phyloP scores from a whole-genome alignment of 2,888 invertebrate species.

The Allophyes oxyacanthae region DNA sequence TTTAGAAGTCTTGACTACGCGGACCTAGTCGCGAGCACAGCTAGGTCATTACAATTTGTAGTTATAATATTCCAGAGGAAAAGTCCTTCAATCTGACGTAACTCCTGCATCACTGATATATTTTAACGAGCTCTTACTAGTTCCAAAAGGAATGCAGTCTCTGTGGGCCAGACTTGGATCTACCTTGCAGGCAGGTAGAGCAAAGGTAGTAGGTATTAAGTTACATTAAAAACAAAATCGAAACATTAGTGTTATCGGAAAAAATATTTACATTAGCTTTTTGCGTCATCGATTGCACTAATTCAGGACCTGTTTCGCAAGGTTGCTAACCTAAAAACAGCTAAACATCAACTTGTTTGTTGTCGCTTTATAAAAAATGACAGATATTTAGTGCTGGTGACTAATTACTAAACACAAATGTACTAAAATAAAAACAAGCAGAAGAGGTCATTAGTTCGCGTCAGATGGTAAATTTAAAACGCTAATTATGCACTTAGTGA shows the following conservation, averaged over 20 bases:
- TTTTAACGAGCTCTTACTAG: slow-evolving; percentile 24
- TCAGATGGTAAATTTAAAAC: slow-evolving; percentile 32
- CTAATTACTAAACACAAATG: slow-evolving; percentile 25
- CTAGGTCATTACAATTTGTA: too few relatives aligned
- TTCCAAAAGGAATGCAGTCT: slow-evolving; percentile 34
- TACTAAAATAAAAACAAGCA: slow-evolving; percentile 2
- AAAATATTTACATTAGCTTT: slow-evolving; percentile 12
- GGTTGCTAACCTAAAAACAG: slow-evolving; percentile 25
- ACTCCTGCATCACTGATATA: slow-evolving; percentile 26
- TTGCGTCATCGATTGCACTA: slow-evolving; percentile 23
- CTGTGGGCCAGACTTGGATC: slow-evolving; percentile 26
- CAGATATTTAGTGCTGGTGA: slow-evolving; percentile 17
- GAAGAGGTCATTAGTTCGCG: slow-evolving; percentile 32
- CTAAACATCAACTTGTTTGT: slow-evolving; percentile 5
- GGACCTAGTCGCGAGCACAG: too few relatives aligned
- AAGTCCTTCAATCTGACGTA: too few relatives aligned
- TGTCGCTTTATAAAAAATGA: not conserved
- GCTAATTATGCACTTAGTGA: slow-evolving; percentile 36
- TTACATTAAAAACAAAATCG: not conserved
- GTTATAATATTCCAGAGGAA: too few relatives aligned
- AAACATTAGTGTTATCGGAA: slow-evolving; percentile 11
- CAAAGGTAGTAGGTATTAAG: not conserved
- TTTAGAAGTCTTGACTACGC: too few relatives aligned
- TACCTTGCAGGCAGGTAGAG: slow-evolving; percentile 9
- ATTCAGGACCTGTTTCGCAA: slow-evolving; percentile 27